These are phyloP conservation scores for Brachyhypopomus occidentalis DNA, from an alignment of 2,113 vertebrate genomes.

Conservation along the genomic window DNA sequence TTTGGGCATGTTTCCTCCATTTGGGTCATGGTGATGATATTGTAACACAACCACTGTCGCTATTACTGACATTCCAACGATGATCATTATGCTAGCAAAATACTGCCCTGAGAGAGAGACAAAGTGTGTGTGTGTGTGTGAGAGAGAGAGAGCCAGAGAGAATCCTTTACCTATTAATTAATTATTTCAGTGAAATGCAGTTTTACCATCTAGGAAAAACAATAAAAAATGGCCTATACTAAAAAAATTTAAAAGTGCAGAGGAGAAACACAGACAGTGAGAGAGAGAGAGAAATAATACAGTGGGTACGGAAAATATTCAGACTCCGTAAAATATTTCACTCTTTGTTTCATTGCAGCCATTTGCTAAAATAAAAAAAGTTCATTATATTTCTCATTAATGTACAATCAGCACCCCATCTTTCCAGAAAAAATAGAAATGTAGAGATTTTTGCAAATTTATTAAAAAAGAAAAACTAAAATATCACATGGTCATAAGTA, in stretches of 20 bases:
- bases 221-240: conserved; percentile 53
- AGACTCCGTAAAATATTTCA: too few species aligned
- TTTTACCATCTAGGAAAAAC: conserved; percentile 73
- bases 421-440: too few species aligned
- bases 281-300: conserved; percentile 9
- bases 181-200: conserved; percentile 53
- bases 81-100: conserved; percentile 83
- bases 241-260: conserved; percentile 58
- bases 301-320: too few species aligned
- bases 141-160: conserved; percentile 50
- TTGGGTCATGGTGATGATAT: conserved; percentile 82
- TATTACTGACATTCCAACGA: conserved; percentile 81
- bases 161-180: conserved; percentile 38
- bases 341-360: too few species aligned
- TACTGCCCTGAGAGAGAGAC: conserved; percentile 74
- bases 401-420: too few species aligned
- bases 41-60: conserved; percentile 80
- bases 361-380: too few species aligned
- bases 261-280: conserved; percentile 66
- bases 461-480: too few species aligned
- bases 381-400: too few species aligned
- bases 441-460: too few species aligned
- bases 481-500: too few species aligned
- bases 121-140: conserved; percentile 3
- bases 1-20: conserved; percentile 79